Evolutionary conservation across 2,113 vertebrate genomes (phyloP).

Genomic region (Dipodomys spectabilis): DNA sequence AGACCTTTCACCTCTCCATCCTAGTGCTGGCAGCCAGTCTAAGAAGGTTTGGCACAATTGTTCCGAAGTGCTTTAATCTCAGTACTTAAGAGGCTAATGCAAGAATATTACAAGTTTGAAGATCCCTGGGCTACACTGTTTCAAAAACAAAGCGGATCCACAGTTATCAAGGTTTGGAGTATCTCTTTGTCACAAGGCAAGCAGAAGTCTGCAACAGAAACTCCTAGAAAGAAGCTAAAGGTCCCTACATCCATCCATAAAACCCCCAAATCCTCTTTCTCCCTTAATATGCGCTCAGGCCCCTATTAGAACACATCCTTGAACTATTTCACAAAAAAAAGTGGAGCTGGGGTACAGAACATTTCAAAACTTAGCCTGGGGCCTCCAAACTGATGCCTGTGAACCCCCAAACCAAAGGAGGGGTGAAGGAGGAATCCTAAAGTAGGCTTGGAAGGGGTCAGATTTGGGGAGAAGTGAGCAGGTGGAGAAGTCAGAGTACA

Average conservation of each 20-base stretch:
- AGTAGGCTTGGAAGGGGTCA: slow-evolving; percentile 33
- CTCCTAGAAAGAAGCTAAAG: slow-evolving; percentile 5
- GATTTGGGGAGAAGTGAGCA: neutral
- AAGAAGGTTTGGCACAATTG: slow-evolving; percentile 19
- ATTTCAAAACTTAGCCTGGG: slow-evolving; percentile 50
- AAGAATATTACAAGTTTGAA: neutral
- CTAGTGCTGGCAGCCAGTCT: slow-evolving; percentile 27
- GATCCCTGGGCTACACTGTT: neutral
- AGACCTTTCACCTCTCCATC: slow-evolving; percentile 15
- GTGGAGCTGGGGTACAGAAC: slow-evolving; percentile 19
- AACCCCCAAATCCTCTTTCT: neutral
- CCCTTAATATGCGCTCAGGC: neutral
- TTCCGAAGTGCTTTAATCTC: neutral
- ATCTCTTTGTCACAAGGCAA: too few species aligned
- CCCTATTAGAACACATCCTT: neutral
- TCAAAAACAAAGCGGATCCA: neutral
- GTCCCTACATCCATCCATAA: neutral
- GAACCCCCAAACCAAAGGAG: slow-evolving; percentile 41
- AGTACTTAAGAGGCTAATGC: neutral
- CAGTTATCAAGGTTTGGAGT: too few species aligned
- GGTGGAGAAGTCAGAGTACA: slow-evolving; percentile 13
- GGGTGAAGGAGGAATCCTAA: neutral
- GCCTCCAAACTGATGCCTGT: slow-evolving; percentile 50
- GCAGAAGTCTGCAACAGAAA: neutral
- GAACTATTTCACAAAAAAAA: neutral